Base-by-base conservation (phyloP, 2,888 invertebrate genomes). In the Drosophila neoperkinsi region DNA sequence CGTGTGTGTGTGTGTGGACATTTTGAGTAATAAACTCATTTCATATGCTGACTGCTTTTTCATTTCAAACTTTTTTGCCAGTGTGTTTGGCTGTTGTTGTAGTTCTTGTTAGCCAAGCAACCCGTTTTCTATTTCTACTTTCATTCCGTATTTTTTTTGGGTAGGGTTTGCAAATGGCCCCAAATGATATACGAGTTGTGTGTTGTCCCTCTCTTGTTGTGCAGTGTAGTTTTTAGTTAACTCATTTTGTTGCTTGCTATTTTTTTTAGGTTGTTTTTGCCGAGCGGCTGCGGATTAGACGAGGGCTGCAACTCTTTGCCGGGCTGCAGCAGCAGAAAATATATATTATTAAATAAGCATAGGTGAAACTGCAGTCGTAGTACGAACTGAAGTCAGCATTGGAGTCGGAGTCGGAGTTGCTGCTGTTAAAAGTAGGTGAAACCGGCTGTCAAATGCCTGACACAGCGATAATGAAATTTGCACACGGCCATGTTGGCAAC, bases 1-100 rank as follows among this genome's bases (percentile, higher is more conserved):
- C 31, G 30, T 61, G 21, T 43, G 16, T 58, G 49, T 77, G 74
- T 74, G 60, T 71, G 59, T 57, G 64, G 69, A 69, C 82, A 87
- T 87, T 84, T 89, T 87, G 88, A 87, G 87, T 87, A 87, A 87
- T 90, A 87, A 87, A 87, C 87, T 87, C 84, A 87, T 87, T 87
- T 90, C 86, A 87, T 87, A 87, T 87, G 87, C 90, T 87, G 87
- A 87, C 87, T 87, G 87, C 86, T 87, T 90, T 87, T 87, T 90
- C 87, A 90, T 90, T 87, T 87, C 81, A 77, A 87, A 90, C 73
- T 71, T 85, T 83, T 82, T 89, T 79, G 59, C 71, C 46, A 55
- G 56, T 41, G 56, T 41, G 38, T 56, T 25, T 71, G 53, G 64
- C n/a, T 46, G 65, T 68, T 67, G 79, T 85, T 83, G 71, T 84